phyloP scores from a whole-genome alignment of 2,797 vertebrate genomes.

The Gephyroberyx darwinii region DNA sequence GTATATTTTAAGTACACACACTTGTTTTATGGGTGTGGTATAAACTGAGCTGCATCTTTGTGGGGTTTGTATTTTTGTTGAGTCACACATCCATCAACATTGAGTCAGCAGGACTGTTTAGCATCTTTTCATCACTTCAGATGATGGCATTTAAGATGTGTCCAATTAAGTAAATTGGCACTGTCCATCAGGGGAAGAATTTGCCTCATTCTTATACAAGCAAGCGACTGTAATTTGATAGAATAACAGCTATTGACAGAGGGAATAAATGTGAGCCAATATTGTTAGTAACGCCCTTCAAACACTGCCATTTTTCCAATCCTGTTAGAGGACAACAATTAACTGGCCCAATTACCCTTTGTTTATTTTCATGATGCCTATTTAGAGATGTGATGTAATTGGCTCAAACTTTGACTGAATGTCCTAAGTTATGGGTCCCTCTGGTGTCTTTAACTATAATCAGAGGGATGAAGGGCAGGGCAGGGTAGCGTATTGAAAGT shows the following conservation, averaged over 20 bases:
- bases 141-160: constrained; percentile 36
- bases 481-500: constrained; percentile 35
- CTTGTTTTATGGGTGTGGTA: constrained; percentile 8
- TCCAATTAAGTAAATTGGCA: constrained; percentile 30
- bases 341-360: constrained; percentile 55
- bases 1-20: constrained; percentile 8
- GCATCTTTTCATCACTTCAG: constrained; percentile 37
- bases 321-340: constrained; percentile 49
- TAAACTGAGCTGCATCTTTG: constrained; percentile 25
- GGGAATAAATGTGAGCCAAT: background rate
- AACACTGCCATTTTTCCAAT: constrained; percentile 18
- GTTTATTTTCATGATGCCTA: constrained; percentile 51
- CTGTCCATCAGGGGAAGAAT: constrained; percentile 23
- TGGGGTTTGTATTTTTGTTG: constrained; percentile 48
- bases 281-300: background rate
- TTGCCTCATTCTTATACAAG: background rate
- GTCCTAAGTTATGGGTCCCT: constrained; percentile 42
- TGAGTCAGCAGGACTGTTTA: constrained; percentile 43
- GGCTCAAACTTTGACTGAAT: constrained; percentile 72
- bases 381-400: constrained; percentile 58
- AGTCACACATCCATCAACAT: constrained; percentile 44
- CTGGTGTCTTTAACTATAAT: constrained; percentile 48
- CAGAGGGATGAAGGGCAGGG: constrained; percentile 29
- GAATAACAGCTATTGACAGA: constrained; percentile 14
- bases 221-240: background rate